Base-by-base conservation (phyloP, 2,888 invertebrate genomes). In the Chymomyza procnemis region DNA sequence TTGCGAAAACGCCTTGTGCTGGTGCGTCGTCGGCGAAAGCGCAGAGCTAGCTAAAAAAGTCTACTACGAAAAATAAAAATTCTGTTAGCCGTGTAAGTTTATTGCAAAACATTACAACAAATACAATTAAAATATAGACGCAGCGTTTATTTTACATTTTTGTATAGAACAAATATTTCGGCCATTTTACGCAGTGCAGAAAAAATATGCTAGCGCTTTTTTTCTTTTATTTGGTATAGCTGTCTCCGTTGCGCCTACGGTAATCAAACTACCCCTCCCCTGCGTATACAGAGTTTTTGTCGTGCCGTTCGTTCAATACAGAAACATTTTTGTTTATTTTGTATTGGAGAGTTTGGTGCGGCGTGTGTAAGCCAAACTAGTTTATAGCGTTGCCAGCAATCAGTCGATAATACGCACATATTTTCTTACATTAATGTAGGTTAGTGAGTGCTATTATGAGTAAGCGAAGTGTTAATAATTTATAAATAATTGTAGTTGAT, bases 351-450 rank as follows among this genome's bases (percentile, higher is more conserved):
- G 66, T 75, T 71, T 65, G 63, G 67, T 69, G 69, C 72, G 69
- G 76, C 67, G 74, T 69, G 71, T 75, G 75, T 71, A 68, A 66
- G 52, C 71, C 71, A 76, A 76, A 78, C 71, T 74, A 66, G 74
- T 80, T 78, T 80, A 56, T 69, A 48, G 79, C 59, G 76, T 78
- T 78, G 76, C 73, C 77, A 78, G n/a, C n/a, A n/a, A 74, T 75
- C 68, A 65, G 74, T 68, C n/a, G 52, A 48, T 59, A 19, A 14
- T 59, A 19, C 12, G 59, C 78, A 64, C 70, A 69, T 71, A 68
- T 69, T 52, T 57, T 68, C 71, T 70, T 61, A 67, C 69, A 73
- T 78, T 71, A 81, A 84, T 81, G 75, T 84, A 78, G 80, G 85
- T 78, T 82, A 84, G 77, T 79, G 68, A 69, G 64, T 62, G 55